These are phyloP conservation scores for Oeneis ivallda DNA, from an alignment of 2,888 invertebrate genomes.

Conservation along the genomic window DNA sequence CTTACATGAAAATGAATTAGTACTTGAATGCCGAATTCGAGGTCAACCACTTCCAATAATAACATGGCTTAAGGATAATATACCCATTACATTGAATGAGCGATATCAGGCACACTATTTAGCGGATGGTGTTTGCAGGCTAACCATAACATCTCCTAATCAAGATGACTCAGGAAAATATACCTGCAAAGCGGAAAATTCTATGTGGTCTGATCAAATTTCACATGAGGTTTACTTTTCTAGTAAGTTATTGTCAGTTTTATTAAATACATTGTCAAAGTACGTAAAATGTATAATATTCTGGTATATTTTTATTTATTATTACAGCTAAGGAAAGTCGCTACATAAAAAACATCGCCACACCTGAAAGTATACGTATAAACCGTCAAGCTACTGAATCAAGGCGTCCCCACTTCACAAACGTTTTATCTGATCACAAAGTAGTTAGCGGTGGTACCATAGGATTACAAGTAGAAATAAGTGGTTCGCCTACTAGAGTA, in stretches of 20 bases:
- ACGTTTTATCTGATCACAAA: conserved; percentile 85
- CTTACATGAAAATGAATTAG: conserved; percentile 86
- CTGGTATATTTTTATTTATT: background rate
- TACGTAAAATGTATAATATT: background rate
- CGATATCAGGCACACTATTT: conserved; percentile 85
- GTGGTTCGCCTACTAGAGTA: conserved; percentile 86
- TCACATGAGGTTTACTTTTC: conserved; percentile 86
- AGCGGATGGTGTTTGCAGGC: conserved; percentile 87
- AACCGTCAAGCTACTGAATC: conserved; percentile 61
- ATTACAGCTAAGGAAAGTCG: conserved; percentile 60
- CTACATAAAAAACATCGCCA: conserved; percentile 58
- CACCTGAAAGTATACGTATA: conserved; percentile 60
- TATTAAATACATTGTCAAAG: background rate
- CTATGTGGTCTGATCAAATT: conserved; percentile 87
- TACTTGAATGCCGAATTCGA: conserved; percentile 89
- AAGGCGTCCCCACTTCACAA: conserved; percentile 86
- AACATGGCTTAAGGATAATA: conserved; percentile 89
- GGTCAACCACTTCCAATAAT: conserved; percentile 88
- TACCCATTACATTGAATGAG: conserved; percentile 75
- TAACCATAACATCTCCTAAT: conserved; percentile 85
- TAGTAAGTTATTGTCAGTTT: conserved; percentile 62
- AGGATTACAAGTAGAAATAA: conserved; percentile 90
- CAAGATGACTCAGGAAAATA: conserved; percentile 87
- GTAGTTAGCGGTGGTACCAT: conserved; percentile 90
- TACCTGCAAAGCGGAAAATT: conserved; percentile 88